Evolutionary conservation across 2,797 vertebrate genomes (phyloP).

Genomic region (Pipistrellus nathusii): DNA sequence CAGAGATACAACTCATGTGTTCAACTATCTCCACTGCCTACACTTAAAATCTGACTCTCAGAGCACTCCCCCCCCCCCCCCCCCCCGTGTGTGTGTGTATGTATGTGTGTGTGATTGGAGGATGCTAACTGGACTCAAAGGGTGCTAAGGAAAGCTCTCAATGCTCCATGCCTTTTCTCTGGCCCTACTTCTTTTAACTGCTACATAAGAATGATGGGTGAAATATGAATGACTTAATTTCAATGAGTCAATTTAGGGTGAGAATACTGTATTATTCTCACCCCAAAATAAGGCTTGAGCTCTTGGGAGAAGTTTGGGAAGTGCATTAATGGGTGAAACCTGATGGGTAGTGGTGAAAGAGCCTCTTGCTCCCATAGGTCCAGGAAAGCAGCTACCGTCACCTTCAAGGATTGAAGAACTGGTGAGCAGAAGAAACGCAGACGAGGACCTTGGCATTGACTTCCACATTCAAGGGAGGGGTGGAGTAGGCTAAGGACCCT

Average conservation of each 20-base stretch:
- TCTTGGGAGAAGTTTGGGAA: neutral
- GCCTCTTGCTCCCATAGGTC: neutral
- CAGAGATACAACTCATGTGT: constrained; percentile 38
- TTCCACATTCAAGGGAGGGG: neutral
- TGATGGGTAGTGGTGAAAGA: neutral
- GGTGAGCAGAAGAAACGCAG: neutral
- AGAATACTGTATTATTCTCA: neutral
- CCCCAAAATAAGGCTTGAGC: neutral
- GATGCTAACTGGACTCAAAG: neutral
- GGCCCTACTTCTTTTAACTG: neutral
- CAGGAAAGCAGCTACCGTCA: accelerated
- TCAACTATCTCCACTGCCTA: neutral
- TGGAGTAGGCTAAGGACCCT: neutral
- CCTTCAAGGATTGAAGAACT: neutral
- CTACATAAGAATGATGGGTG: neutral
- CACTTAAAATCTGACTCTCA: neutral
- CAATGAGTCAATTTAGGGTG: too few relatives aligned
- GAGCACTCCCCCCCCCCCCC: neutral
- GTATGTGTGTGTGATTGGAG: neutral
- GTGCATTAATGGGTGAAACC: neutral
- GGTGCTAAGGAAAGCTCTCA: neutral
- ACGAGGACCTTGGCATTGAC: neutral
- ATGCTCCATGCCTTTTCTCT: neutral
- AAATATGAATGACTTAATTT: constrained; percentile 1
- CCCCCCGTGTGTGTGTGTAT: neutral